A percentile compares a stretch with the other conserved stretches of the same genome.
Conservation (phyloP, 2,888 invertebrate genomes). For the Aplocera efformata region DNA sequence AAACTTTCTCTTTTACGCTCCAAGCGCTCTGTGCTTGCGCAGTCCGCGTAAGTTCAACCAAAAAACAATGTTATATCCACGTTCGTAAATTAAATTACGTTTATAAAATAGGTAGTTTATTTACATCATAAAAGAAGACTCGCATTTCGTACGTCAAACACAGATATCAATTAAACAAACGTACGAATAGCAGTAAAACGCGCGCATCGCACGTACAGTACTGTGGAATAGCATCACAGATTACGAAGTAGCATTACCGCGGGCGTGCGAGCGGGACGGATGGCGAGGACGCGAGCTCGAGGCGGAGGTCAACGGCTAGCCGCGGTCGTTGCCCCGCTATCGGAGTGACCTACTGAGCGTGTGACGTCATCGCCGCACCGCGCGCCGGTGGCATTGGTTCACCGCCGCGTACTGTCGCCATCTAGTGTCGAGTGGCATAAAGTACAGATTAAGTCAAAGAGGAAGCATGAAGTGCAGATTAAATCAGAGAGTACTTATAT, state of each 20-base stretch:
- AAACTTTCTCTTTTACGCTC: conserved; percentile 76
- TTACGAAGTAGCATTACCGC: conserved; percentile 24
- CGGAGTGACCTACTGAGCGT: conserved; percentile 81
- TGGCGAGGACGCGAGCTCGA: conserved; percentile 71
- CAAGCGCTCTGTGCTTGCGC: conserved; percentile 36
- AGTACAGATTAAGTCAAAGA: conserved; percentile 31
- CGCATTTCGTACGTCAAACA: conserved; percentile 36
- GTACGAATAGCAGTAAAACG: conserved; percentile 53
- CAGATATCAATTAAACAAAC: conserved; percentile 50
- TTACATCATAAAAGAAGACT: conserved; percentile 10
- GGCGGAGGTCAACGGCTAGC: conserved; percentile 81
- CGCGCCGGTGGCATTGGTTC: conserved; percentile 62
- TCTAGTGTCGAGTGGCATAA: conserved; percentile 63
- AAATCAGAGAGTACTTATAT: conserved; percentile 21
- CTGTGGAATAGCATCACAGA: conserved; percentile 45
- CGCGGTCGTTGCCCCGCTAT: conserved; percentile 81
- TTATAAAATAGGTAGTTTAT: neutral
- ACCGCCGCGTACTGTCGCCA: conserved; percentile 60
- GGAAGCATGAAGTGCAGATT: conserved; percentile 29
- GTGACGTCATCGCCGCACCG: conserved; percentile 78
- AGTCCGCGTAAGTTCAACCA: conserved; percentile 19
- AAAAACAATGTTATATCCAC: neutral
- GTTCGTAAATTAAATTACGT: no score
- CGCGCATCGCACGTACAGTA: conserved; percentile 61
- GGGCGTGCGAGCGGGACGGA: conserved; percentile 60